A percentile compares a stretch with the other conserved stretches of the same genome.
phyloP scores from a whole-genome alignment of 2,888 invertebrate species.

The Drosophila macrothrix region DNA sequence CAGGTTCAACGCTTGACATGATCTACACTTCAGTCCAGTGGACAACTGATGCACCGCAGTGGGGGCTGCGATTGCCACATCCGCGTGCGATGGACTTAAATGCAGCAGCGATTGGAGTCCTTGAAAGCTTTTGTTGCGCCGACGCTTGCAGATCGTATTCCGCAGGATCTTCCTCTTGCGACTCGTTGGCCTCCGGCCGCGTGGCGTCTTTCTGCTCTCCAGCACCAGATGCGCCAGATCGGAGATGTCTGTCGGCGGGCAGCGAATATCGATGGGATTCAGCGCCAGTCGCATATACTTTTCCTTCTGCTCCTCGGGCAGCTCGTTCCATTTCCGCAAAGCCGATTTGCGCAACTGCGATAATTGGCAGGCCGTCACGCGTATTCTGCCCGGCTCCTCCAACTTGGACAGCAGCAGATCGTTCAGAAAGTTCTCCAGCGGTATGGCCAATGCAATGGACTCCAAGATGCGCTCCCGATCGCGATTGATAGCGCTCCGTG shows the following conservation, averaged over 20 bases:
- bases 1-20: no score
- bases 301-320: background rate
- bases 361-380: background rate
- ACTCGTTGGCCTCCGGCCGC: no score
- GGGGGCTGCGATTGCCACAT: no score
- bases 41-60: background rate
- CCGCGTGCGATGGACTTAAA: no score
- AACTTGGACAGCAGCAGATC: background rate
- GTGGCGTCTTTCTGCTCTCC: background rate
- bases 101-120: background rate
- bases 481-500: accelerated
- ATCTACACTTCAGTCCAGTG: background rate
- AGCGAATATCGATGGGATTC: background rate
- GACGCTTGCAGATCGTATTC: background rate
- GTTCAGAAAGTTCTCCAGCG: background rate
- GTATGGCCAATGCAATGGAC: background rate
- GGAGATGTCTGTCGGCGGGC: background rate
- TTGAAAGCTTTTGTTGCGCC: background rate
- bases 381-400: background rate
- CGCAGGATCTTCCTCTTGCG: background rate
- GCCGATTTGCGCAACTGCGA: background rate
- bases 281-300: background rate
- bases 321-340: background rate
- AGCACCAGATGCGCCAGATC: background rate
- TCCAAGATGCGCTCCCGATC: background rate